Conservation (phyloP, 2,888 invertebrate genomes). For the Vanessa cardui region DNA sequence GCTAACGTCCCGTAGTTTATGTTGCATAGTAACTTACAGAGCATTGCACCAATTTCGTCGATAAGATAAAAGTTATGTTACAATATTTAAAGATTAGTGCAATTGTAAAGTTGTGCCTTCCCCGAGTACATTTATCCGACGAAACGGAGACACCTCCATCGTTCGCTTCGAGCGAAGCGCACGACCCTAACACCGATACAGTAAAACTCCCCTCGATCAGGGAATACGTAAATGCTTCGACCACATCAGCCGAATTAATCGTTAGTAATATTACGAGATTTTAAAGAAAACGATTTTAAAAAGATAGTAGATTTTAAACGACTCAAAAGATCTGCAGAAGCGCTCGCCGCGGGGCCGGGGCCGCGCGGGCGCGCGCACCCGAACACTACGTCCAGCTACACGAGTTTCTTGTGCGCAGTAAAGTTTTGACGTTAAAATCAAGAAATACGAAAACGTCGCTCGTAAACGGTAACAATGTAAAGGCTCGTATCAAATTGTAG, state of each 20-base stretch:
- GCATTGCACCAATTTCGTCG: conserved; percentile 7
- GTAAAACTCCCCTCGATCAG: background rate
- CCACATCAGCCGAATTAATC: background rate
- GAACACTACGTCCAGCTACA: background rate
- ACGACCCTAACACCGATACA: background rate
- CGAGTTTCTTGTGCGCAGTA: conserved; percentile 20
- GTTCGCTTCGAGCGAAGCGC: background rate
- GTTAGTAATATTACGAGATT: background rate
- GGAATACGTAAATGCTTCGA: background rate
- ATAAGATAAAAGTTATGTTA: background rate
- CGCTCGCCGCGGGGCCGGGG: too few relatives aligned
- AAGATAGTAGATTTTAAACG: background rate
- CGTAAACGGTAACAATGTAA: conserved; percentile 45
- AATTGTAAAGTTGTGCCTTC: background rate
- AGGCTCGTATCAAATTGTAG: conserved; percentile 48
- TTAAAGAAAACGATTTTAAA: too few relatives aligned
- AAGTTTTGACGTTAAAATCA: conserved; percentile 11
- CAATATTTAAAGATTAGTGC: background rate
- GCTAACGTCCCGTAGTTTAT: background rate
- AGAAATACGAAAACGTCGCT: conserved; percentile 25
- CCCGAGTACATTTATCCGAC: background rate
- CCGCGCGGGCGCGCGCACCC: too few relatives aligned
- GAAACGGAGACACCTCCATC: background rate
- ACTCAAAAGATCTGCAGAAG: background rate
- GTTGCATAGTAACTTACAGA: too few relatives aligned